Conservation (phyloP, 1,140 invertebrate genomes). For the Danaus melanippus region DNA sequence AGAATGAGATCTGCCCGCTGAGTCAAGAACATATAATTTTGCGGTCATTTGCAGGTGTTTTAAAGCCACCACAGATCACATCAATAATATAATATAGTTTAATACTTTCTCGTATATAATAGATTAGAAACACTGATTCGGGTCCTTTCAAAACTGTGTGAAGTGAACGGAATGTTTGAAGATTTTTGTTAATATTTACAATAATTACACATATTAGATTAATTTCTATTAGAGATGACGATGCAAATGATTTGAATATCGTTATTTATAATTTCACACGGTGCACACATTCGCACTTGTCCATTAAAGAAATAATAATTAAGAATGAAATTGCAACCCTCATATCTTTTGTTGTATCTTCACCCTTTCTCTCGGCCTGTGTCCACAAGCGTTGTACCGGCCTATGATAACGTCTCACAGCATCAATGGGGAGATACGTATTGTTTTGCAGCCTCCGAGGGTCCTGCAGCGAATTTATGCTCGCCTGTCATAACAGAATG, state of each 20-base stretch:
- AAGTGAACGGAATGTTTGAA: no score
- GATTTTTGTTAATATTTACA: no score
- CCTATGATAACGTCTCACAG: conserved; percentile 57
- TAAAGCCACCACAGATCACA: conserved; percentile 16
- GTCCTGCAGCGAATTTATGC: conserved; percentile 65
- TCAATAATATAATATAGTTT: conserved; percentile 19
- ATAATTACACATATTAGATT: no score
- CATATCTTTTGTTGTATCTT: conserved; percentile 33
- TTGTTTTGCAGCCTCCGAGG: conserved; percentile 66
- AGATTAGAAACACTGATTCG: no score
- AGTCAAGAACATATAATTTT: conserved; percentile 55
- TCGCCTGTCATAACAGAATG: conserved; percentile 69
- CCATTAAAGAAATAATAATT: conserved; percentile 51
- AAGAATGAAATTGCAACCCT: conserved; percentile 53
- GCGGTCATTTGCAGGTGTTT: conserved; percentile 57
- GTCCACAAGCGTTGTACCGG: conserved; percentile 53
- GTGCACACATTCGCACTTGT: conserved; percentile 35
- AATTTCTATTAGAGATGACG: no score
- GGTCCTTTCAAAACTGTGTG: no score
- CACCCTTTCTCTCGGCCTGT: conserved; percentile 52
- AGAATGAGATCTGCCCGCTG: conserved; percentile 41
- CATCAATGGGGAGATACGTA: conserved; percentile 48
- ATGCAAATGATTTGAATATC: no score
- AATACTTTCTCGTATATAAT: conserved; percentile 9
- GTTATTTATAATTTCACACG: conserved; percentile 50